Evolutionary conservation across 2,113 vertebrate species (phyloP).

Genomic region (Chaetodon trifascialis): DNA sequence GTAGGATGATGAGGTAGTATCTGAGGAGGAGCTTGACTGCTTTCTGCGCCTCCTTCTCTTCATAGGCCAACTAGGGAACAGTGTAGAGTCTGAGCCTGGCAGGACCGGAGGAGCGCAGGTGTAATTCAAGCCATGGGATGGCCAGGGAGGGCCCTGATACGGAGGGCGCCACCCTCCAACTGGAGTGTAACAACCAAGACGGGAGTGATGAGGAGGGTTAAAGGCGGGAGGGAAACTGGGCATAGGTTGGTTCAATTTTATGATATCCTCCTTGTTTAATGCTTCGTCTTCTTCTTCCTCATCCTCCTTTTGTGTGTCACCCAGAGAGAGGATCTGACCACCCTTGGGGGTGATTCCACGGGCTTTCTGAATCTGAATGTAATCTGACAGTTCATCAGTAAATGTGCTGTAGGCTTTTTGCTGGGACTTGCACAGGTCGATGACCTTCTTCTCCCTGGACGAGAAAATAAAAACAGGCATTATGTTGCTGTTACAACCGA

Average conservation of each 20-base stretch:
- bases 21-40: constrained; percentile 66
- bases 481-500: neutral
- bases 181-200: constrained; percentile 32
- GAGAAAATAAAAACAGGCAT: constrained; percentile 26
- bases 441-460: constrained; percentile 85
- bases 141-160: constrained; percentile 36
- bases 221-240: neutral
- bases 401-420: constrained; percentile 85
- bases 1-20: constrained; percentile 66
- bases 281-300: constrained; percentile 36
- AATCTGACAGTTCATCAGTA: constrained; percentile 88
- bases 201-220: constrained; percentile 33
- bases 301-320: constrained; percentile 48
- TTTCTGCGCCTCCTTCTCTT: constrained; percentile 57
- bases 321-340: constrained; percentile 49
- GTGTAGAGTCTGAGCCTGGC: constrained; percentile 8
- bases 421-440: constrained; percentile 82
- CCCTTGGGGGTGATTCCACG: constrained; percentile 84
- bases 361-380: constrained; percentile 87
- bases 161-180: constrained; percentile 53
- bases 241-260: neutral
- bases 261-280: neutral
- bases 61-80: constrained; percentile 4
- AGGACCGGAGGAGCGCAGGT: constrained; percentile 36
- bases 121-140: constrained; percentile 33